Evolutionary conservation across 2,888 invertebrate genomes (phyloP), one percentile per base, ranked within the genome.

Genomic region (Dynastes grantii): DNA sequence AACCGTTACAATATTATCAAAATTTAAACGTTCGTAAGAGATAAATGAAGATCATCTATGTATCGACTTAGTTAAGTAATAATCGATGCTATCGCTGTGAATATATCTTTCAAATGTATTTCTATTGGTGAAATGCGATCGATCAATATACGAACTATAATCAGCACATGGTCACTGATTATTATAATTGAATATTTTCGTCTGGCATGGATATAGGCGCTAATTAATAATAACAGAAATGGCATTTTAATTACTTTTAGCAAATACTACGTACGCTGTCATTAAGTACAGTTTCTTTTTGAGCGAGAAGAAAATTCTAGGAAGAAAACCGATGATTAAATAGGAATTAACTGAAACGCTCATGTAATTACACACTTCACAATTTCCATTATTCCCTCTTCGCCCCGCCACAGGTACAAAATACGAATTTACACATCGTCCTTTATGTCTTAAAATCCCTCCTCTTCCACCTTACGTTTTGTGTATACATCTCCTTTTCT

Each of bases 321-420:
- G 73, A 73, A 73, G 58, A 73, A 73, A 73, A 58, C 73, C 55
- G 40, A 40, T 22, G 40, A 55, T 73, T 58, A 40, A 73, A 73
- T 58, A 58, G 73, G 58, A 73, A 58, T 58, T 73, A 73, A 73
- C 55, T 55, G 58, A 71, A 73, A 73, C 73, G 73, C 45, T 61
- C 40, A 27, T 27, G 58, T 73, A 73, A 73, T 73, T 73, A 73
- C 58, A 73, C 58, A 61, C 73, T 73, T 73, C 61, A 55, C 58
- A 73, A 73, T 68, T 68, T 68, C 51, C 51, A 51, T 51, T 58
- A 32, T 40, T 58, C 22, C 27, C 51, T 68, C 65, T 58, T 22
- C 22, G 22, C 29, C 32, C 32, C 13, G 63, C 32, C 29, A 13
- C 63, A 63, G 29, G 68, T n/a, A 51, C 29, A 68, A 49, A 68